Conservation (phyloP, 2,113 vertebrate species). For the Callocephalon fimbriatum region DNA sequence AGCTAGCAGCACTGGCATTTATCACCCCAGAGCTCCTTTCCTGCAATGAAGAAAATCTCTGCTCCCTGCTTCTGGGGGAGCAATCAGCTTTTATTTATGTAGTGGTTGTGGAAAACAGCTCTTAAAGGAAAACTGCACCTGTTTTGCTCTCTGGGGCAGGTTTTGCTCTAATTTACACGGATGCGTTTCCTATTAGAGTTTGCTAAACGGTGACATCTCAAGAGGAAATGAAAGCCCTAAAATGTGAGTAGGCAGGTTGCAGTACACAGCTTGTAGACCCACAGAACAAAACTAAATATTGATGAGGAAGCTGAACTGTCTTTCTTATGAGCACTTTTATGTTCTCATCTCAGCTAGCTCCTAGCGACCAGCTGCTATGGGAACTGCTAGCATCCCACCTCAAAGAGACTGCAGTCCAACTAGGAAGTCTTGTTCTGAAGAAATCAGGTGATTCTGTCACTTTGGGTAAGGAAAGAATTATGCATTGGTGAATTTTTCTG, state of each 20-base stretch:
- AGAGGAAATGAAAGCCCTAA: background rate
- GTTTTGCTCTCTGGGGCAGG: constrained; percentile 6
- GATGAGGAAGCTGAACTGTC: background rate
- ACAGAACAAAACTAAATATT: background rate
- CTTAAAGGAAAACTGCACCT: constrained; percentile 57
- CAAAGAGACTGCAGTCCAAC: background rate
- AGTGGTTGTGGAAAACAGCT: background rate
- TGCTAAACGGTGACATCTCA: background rate
- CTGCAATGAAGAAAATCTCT: constrained; percentile 30
- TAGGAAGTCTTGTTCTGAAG: background rate
- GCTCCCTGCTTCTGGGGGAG: constrained; percentile 15
- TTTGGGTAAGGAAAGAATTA: background rate
- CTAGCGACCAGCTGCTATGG: background rate
- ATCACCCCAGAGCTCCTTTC: constrained; percentile 46
- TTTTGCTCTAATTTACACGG: background rate
- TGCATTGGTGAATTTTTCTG: background rate
- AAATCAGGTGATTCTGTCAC: background rate
- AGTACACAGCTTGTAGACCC: background rate
- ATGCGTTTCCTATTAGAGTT: background rate
- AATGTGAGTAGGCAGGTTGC: background rate
- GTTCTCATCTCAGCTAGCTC: background rate
- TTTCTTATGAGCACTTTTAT: background rate
- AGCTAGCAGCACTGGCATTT: constrained; percentile 32
- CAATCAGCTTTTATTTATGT: constrained; percentile 73
- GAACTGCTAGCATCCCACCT: background rate